Conservation (phyloP, 2,888 invertebrate genomes). For the Rhopalosiphum nymphaeae region DNA sequence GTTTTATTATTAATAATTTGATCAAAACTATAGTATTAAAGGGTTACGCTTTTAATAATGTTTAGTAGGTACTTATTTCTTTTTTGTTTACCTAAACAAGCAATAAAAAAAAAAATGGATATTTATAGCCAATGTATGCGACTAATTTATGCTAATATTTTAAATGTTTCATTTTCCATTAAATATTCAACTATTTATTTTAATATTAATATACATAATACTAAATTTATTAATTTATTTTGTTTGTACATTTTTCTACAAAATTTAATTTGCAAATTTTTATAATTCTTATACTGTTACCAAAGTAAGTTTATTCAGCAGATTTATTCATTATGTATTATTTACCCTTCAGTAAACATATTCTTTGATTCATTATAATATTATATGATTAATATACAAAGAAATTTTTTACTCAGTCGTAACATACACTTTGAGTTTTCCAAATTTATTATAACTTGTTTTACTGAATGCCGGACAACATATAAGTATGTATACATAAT, state of each 20-base stretch:
- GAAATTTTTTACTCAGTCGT: background rate
- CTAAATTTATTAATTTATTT: background rate
- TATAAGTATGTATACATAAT: background rate
- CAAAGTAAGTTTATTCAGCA: background rate
- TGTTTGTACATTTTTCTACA: background rate
- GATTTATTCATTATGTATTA: background rate
- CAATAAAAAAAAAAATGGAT: too few relatives aligned
- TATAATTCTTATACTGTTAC: background rate
- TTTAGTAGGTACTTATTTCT: background rate
- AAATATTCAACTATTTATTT: background rate
- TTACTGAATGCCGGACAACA: background rate
- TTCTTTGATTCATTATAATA: slow-evolving; percentile 1
- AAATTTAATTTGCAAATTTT: background rate
- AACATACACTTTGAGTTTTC: background rate
- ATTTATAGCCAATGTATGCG: background rate
- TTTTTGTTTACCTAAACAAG: background rate
- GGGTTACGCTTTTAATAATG: background rate
- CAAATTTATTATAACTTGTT: background rate
- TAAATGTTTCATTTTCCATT: background rate
- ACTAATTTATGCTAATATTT: background rate
- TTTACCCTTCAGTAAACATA: background rate
- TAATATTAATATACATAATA: background rate
- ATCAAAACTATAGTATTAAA: background rate
- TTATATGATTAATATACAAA: background rate
- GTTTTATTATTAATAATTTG: background rate